These are phyloP conservation scores for Geopemphigus sp. DNA, from an alignment of 1,140 invertebrate species.

Conservation along the genomic window DNA sequence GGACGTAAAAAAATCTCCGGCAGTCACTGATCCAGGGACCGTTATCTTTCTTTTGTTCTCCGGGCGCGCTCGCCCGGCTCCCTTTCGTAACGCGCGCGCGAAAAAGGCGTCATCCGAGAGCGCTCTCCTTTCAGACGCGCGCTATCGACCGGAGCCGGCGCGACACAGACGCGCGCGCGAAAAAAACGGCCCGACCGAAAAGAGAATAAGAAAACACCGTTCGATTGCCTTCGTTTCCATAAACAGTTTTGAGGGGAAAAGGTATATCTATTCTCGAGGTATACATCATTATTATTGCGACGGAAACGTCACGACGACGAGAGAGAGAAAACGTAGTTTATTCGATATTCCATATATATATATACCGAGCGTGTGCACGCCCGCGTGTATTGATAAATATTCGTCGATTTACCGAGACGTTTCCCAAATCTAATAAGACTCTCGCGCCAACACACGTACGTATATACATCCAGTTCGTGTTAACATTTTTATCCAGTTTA, in stretches of 20 bases:
- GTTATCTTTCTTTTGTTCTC: conserved; percentile 45
- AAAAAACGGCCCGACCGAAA: background rate
- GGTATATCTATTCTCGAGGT: conserved; percentile 1
- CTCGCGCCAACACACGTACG: background rate
- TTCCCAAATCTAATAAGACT: conserved; percentile 31
- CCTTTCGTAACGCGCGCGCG: background rate
- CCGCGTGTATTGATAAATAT: conserved; percentile 9
- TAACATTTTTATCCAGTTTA: conserved; percentile 28
- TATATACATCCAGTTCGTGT: background rate
- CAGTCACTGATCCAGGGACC: conserved; percentile 34
- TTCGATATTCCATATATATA: background rate
- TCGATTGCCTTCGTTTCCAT: conserved; percentile 44
- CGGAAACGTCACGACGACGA: conserved; percentile 4
- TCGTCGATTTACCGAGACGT: conserved; percentile 29
- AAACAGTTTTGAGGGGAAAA: conserved; percentile 35
- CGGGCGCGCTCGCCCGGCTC: background rate
- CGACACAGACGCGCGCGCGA: too few relatives aligned
- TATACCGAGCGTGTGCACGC: background rate
- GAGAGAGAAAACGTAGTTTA: background rate
- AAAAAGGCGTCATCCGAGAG: conserved; percentile 26
- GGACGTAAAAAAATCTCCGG: background rate
- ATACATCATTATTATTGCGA: conserved; percentile 38
- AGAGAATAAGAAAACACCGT: conserved; percentile 2
- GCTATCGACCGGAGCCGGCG: background rate
- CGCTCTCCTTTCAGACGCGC: background rate